phyloP scores from a whole-genome alignment of 1,140 invertebrate genomes.

The Sipha flava region DNA sequence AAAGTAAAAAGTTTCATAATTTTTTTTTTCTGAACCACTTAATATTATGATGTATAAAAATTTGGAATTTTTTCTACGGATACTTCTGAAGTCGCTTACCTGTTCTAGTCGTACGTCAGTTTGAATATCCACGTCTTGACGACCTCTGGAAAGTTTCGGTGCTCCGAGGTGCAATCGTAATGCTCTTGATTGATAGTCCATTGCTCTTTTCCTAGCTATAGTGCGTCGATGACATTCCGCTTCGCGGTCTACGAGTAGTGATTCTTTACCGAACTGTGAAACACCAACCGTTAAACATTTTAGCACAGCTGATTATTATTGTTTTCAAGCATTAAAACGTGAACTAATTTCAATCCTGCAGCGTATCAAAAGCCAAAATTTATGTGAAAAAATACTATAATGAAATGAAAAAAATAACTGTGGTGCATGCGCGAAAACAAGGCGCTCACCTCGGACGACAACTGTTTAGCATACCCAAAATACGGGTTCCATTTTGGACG shows the following conservation, averaged over 20 bases:
- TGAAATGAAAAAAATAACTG: not conserved
- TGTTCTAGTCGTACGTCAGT: slow-evolving; percentile 82
- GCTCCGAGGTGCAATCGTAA: slow-evolving; percentile 50
- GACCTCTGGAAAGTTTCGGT: slow-evolving; percentile 63
- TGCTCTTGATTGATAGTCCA: slow-evolving; percentile 45
- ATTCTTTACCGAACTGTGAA: not conserved
- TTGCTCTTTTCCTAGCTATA: slow-evolving; percentile 51
- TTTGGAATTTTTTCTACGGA: too few species aligned
- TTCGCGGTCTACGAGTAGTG: slow-evolving; percentile 38
- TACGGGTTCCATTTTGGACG: slow-evolving; percentile 48
- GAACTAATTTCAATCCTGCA: not conserved
- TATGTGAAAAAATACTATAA: not conserved
- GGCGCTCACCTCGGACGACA: slow-evolving; percentile 42
- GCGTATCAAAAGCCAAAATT: slow-evolving; percentile 16
- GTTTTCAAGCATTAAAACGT: not conserved
- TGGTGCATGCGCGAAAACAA: slow-evolving; percentile 14
- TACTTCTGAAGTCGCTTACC: too few species aligned
- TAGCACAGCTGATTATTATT: not conserved
- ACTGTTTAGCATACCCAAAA: slow-evolving; percentile 46
- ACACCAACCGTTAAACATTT: not conserved
- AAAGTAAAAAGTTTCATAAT: too few species aligned
- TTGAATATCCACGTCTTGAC: slow-evolving; percentile 74
- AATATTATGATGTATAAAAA: too few species aligned
- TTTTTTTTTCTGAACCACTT: too few species aligned
- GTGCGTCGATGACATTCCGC: slow-evolving; percentile 55